Conservation (phyloP, 2,888 invertebrate species). For the Tiliacea citrago region DNA sequence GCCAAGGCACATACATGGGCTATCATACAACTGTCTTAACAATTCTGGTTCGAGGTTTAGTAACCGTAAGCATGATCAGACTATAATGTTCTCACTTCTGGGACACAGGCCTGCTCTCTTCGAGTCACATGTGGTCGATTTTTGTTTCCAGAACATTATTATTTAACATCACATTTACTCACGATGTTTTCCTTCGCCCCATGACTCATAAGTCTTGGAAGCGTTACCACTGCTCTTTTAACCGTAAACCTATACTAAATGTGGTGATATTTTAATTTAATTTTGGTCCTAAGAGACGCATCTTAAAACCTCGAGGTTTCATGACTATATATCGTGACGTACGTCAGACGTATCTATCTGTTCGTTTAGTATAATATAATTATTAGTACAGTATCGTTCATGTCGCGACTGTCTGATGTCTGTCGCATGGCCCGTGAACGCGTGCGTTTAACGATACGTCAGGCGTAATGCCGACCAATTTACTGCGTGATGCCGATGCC, state of each 20-base stretch:
- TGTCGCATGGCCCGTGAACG: background rate
- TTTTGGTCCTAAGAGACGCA: background rate
- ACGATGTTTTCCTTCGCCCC: too few relatives aligned
- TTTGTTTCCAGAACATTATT: too few relatives aligned
- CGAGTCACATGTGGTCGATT: too few relatives aligned
- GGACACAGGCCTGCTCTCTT: too few relatives aligned
- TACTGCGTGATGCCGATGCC: constrained; percentile 24
- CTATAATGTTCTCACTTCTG: too few relatives aligned
- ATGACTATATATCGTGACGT: too few relatives aligned
- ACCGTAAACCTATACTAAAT: too few relatives aligned
- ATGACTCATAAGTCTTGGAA: too few relatives aligned
- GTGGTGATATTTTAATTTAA: background rate
- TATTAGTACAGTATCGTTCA: background rate
- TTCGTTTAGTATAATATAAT: background rate
- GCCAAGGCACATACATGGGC: background rate
- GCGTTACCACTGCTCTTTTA: too few relatives aligned
- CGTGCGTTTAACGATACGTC: constrained; percentile 28
- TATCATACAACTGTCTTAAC: background rate
- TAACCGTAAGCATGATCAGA: too few relatives aligned
- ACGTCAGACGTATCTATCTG: background rate
- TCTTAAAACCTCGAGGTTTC: background rate
- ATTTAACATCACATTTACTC: too few relatives aligned
- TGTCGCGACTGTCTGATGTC: background rate
- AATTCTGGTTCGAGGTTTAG: background rate
- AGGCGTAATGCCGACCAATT: constrained; percentile 24